Evolutionary conservation across 53 echinoderm and acorn worm species (phyloP).

Genomic region (Mesocentrotus franciscanus): DNA sequence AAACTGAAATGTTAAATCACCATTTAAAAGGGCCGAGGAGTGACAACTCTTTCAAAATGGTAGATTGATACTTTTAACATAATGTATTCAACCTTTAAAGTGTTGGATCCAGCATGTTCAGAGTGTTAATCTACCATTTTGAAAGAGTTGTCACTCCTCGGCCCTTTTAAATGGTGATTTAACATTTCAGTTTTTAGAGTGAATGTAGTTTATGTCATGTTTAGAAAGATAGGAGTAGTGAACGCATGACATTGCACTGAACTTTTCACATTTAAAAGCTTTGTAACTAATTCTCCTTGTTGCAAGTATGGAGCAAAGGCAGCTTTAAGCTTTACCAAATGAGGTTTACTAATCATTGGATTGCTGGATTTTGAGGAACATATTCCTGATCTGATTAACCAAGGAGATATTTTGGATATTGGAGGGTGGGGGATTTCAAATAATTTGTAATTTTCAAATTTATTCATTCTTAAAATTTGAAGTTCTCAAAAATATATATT

Average conservation of each 20-base stretch:
- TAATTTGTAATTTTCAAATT: not conserved
- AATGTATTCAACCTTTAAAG: no score
- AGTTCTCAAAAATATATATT: not conserved
- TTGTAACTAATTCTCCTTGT: constrained; percentile 32
- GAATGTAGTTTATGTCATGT: no score
- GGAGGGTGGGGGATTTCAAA: not conserved
- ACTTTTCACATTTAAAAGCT: constrained; percentile 1
- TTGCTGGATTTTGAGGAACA: not conserved
- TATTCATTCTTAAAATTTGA: not conserved
- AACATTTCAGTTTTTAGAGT: no score
- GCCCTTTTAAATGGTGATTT: no score
- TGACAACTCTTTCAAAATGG: no score
- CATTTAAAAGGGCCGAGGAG: no score
- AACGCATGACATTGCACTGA: constrained; percentile 27
- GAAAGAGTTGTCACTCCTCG: no score
- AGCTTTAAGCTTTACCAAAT: not conserved
- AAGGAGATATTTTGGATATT: not conserved
- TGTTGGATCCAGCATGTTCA: no score
- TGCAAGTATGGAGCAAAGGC: not conserved
- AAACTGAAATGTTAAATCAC: no score
- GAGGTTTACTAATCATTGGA: not conserved
- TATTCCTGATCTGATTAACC: not conserved
- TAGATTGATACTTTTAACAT: no score
- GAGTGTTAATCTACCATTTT: no score
- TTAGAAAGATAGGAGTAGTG: not conserved